These are phyloP conservation scores for Hirudinaria manillensis DNA, from an alignment of 2,888 invertebrate genomes.

Conservation along the genomic window DNA sequence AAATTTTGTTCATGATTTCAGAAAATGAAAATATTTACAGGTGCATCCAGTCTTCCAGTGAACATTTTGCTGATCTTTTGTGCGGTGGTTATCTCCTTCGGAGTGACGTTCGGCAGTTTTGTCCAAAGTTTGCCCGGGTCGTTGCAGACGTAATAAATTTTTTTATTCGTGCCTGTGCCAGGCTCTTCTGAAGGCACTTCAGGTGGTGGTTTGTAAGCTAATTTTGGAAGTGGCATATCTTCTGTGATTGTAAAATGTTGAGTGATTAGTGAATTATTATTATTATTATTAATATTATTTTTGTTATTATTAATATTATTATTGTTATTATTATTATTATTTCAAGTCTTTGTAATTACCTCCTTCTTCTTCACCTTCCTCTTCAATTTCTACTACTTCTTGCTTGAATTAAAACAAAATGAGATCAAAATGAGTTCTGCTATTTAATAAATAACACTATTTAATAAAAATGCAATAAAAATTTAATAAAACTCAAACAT, in stretches of 20 bases:
- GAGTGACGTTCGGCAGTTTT: slow-evolving; percentile 72
- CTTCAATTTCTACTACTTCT: slow-evolving; percentile 66
- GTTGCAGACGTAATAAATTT: slow-evolving; percentile 77
- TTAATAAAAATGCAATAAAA: not conserved
- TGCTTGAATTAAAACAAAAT: slow-evolving; percentile 55
- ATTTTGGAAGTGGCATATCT: slow-evolving; percentile 55
- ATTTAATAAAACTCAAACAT: slow-evolving; percentile 63
- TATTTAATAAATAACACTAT: slow-evolving; percentile 18
- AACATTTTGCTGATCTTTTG: slow-evolving; percentile 69
- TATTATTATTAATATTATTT: too few species aligned
- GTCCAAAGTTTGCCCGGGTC: slow-evolving; percentile 72
- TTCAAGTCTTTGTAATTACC: slow-evolving; percentile 34
- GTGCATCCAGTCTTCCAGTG: slow-evolving; percentile 72
- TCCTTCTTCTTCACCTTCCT: slow-evolving; percentile 59
- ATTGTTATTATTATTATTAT: slow-evolving; percentile 56
- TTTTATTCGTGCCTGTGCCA: slow-evolving; percentile 71
- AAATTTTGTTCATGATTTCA: not conserved
- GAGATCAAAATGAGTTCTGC: not conserved
- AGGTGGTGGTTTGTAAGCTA: slow-evolving; percentile 61
- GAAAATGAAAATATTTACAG: slow-evolving; percentile 56
- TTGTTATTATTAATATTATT: too few species aligned
- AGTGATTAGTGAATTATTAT: slow-evolving; percentile 40
- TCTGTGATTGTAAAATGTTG: not conserved
- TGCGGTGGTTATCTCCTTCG: slow-evolving; percentile 69
- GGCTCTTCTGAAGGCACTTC: slow-evolving; percentile 68